A percentile compares a stretch with the other conserved stretches of the same genome.
These are phyloP conservation scores for Microctonus hyperodae DNA, from an alignment of 2,888 invertebrate species.

Conservation along the genomic window DNA sequence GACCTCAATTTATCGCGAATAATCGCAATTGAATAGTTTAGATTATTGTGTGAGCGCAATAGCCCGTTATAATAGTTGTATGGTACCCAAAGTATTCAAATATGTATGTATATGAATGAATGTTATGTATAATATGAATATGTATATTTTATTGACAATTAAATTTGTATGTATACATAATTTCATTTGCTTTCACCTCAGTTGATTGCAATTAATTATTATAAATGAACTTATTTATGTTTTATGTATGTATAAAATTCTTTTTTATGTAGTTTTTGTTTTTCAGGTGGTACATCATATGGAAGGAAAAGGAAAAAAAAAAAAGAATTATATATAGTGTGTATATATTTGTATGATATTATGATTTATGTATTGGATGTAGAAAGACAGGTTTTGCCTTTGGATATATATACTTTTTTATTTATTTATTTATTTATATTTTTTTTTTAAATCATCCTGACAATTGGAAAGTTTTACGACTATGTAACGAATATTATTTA, in stretches of 20 bases:
- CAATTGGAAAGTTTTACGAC: not conserved
- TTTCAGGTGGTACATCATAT: no score
- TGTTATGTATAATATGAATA: not conserved
- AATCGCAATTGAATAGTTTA: conserved; percentile 4
- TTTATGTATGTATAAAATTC: no score
- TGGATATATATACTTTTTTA: no score
- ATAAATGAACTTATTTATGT: not conserved
- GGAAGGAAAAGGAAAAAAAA: no score
- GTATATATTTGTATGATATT: no score
- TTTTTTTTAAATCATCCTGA: not conserved
- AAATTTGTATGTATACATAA: not conserved
- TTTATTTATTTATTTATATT: not conserved
- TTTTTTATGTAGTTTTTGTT: no score
- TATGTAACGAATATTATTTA: not conserved
- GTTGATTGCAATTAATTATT: not conserved
- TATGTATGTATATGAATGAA: not conserved
- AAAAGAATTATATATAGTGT: no score
- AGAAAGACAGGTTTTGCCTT: no score
- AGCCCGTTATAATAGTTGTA: not conserved
- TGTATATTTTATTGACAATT: not conserved
- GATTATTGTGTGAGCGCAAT: not conserved
- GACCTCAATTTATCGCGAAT: conserved; percentile 5
- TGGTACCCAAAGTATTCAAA: not conserved
- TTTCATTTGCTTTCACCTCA: not conserved
- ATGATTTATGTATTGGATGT: no score